Percentiles rank a stretch among this genome's conserved stretches.
These are phyloP conservation scores for Orientallactaga sibirica DNA, from an alignment of 2,797 vertebrate species.

Conservation along the genomic window DNA sequence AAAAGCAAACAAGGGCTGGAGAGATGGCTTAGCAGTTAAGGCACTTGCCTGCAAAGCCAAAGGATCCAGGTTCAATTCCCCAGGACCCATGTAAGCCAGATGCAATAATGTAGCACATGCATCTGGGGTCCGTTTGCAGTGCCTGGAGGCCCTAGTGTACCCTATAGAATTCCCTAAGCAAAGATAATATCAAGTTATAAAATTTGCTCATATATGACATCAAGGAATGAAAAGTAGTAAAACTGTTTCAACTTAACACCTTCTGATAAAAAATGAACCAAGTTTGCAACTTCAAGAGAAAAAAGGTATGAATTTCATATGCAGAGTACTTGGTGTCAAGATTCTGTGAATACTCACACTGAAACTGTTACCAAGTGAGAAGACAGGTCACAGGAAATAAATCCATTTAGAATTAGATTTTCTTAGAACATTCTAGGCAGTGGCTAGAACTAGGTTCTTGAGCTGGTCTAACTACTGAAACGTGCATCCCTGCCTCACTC, in stretches of 20 bases:
- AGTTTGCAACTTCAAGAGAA: slow-evolving; percentile 65
- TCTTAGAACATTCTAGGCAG: slow-evolving; percentile 36
- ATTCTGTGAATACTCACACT: slow-evolving; percentile 60
- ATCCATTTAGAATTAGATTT: slow-evolving; percentile 56
- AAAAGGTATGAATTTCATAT: slow-evolving; percentile 61
- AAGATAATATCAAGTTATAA: slow-evolving; percentile 64
- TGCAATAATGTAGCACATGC: too few species aligned
- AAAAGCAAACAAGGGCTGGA: too few species aligned
- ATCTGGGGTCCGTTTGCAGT: too few species aligned
- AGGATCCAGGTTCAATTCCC: too few species aligned
- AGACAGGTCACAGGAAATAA: slow-evolving; percentile 23
- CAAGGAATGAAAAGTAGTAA: slow-evolving; percentile 71
- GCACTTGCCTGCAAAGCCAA: too few species aligned
- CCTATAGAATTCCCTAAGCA: slow-evolving; percentile 58
- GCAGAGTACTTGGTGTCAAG: slow-evolving; percentile 55
- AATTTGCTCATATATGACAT: slow-evolving; percentile 56
- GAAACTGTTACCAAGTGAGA: slow-evolving; percentile 60
- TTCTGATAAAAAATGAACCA: slow-evolving; percentile 72
- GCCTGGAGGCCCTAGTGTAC: too few species aligned
- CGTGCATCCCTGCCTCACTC: background rate
- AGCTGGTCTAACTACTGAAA: slow-evolving; percentile 34
- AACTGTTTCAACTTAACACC: slow-evolving; percentile 73
- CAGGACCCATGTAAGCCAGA: too few species aligned
- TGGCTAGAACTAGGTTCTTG: background rate
- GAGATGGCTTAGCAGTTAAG: too few species aligned